Evolutionary conservation across 2,797 vertebrate genomes (phyloP).

Genomic region (Oreonectes daqikongensis): DNA sequence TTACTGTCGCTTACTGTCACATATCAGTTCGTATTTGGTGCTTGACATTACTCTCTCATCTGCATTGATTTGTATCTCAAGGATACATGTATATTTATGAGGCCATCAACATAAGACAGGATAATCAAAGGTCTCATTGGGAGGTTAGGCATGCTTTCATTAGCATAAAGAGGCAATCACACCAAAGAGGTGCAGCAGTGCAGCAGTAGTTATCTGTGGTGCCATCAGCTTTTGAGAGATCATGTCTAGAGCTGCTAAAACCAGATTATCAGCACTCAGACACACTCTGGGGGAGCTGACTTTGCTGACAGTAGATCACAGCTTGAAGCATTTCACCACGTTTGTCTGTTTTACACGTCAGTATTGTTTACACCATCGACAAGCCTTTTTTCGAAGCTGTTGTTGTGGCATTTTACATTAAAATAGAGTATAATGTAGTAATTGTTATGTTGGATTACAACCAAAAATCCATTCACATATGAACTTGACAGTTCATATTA

Average conservation of each 20-base stretch:
- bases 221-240: conserved; percentile 58
- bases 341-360: conserved; percentile 18
- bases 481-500: background rate
- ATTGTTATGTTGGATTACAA: background rate
- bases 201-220: conserved; percentile 55
- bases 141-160: conserved; percentile 57
- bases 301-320: conserved; percentile 35
- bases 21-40: conserved; percentile 36
- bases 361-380: background rate
- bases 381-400: background rate
- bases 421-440: background rate
- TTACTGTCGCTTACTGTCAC: conserved; percentile 28
- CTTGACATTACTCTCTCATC: conserved; percentile 53
- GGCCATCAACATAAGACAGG: conserved; percentile 47
- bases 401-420: background rate
- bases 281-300: conserved; percentile 19
- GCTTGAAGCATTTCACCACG: conserved; percentile 12
- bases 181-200: conserved; percentile 50
- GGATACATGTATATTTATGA: conserved; percentile 61
- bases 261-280: conserved; percentile 37
- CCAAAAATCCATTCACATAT: too few relatives aligned
- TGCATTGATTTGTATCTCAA: conserved; percentile 49
- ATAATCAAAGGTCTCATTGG: conserved; percentile 50
- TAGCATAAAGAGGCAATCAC: conserved; percentile 56
- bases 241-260: conserved; percentile 39